Evolutionary conservation across 2,797 vertebrate species (phyloP).

Genomic region (Bryconaethiops microstoma): DNA sequence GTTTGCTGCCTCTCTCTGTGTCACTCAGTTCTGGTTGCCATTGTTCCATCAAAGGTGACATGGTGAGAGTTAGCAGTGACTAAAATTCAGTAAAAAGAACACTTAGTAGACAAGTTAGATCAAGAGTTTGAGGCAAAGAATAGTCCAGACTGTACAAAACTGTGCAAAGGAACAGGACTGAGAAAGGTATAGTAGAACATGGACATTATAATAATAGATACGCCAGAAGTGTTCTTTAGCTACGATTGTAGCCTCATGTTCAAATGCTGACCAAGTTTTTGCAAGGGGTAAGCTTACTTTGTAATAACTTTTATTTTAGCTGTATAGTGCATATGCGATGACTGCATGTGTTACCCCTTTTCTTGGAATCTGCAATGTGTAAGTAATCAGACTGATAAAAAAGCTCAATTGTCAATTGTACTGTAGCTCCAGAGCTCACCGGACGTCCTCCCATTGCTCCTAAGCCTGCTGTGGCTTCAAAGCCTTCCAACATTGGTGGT

Average conservation of each 20-base stretch:
- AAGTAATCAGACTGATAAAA: slow-evolving; percentile 13
- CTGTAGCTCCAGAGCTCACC: slow-evolving; percentile 72
- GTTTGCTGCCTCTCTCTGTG: too few relatives aligned
- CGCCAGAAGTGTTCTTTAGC: neutral
- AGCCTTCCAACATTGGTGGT: slow-evolving; percentile 67
- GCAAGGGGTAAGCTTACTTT: neutral
- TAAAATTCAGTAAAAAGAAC: too few relatives aligned
- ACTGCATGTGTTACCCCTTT: neutral
- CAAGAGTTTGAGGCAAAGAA: too few relatives aligned
- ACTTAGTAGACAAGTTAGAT: too few relatives aligned
- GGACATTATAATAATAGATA: neutral
- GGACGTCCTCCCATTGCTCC: slow-evolving; percentile 74
- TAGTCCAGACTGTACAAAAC: too few relatives aligned
- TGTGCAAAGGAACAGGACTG: too few relatives aligned
- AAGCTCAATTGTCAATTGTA: slow-evolving; percentile 38
- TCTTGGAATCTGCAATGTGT: neutral
- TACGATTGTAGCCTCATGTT: too few relatives aligned
- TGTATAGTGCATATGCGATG: neutral
- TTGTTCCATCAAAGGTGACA: too few relatives aligned
- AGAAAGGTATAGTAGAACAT: too few relatives aligned
- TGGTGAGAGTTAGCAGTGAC: too few relatives aligned
- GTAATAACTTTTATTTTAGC: neutral
- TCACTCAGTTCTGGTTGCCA: too few relatives aligned
- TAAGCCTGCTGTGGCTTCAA: slow-evolving; percentile 73
- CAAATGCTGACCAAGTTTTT: too few relatives aligned